These are phyloP conservation scores for Phymanthus crucifer DNA, from an alignment of 92 coral and sea anemone genomes.

Conservation along the genomic window DNA sequence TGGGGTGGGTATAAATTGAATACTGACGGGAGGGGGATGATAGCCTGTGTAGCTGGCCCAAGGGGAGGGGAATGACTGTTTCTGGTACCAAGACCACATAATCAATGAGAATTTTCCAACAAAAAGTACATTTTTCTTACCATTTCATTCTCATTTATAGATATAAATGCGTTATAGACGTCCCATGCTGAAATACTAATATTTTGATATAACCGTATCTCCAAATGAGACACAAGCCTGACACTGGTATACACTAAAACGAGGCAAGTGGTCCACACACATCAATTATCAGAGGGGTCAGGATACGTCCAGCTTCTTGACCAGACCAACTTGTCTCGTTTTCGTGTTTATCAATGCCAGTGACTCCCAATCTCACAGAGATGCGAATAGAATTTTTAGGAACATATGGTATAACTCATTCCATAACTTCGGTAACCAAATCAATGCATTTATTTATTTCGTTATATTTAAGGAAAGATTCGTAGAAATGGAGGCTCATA, in stretches of 20 bases:
- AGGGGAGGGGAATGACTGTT: not conserved
- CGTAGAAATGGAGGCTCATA: not conserved
- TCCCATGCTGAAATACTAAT: not conserved
- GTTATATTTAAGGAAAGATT: not conserved
- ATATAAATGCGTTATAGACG: not conserved
- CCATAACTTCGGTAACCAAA: too few species aligned
- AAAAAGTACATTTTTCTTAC: not conserved
- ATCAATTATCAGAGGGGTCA: too few species aligned
- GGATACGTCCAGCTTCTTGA: too few species aligned
- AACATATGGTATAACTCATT: too few species aligned
- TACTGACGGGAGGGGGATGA: not conserved
- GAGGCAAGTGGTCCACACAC: too few species aligned
- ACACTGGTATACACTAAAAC: too few species aligned
- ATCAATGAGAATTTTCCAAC: not conserved
- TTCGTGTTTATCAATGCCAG: too few species aligned
- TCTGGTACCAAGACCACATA: not conserved
- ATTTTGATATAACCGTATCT: not conserved
- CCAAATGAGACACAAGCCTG: not conserved
- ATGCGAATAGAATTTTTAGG: too few species aligned
- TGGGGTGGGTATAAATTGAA: not conserved
- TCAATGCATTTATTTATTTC: not conserved
- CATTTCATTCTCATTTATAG: not conserved
- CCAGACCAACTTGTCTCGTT: too few species aligned
- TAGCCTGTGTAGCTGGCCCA: too few species aligned
- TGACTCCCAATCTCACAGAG: too few species aligned